phyloP scores from a whole-genome alignment of 1,140 invertebrate species.

The Danaus plexippus region DNA sequence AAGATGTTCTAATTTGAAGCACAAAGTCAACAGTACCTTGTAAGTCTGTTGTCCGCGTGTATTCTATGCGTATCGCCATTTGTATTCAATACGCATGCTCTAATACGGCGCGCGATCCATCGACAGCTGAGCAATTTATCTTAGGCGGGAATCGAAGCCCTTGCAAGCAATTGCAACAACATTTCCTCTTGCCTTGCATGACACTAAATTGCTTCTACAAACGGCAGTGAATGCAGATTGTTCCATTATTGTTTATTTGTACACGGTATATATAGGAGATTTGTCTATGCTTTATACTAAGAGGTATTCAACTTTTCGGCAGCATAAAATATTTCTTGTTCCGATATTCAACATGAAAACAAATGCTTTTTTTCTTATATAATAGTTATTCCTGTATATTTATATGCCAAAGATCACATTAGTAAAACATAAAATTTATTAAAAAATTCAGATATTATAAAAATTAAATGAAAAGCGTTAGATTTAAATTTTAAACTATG shows the following conservation, averaged over 20 bases:
- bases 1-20: too few species aligned
- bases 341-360: too few species aligned
- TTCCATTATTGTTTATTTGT: slow-evolving; percentile 49
- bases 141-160: slow-evolving; percentile 49
- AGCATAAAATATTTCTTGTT: background rate
- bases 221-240: slow-evolving; percentile 56
- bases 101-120: slow-evolving; percentile 56
- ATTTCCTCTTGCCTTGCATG: slow-evolving; percentile 52
- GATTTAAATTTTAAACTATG: too few species aligned
- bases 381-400: too few species aligned
- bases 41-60: too few species aligned
- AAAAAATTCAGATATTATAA: too few species aligned
- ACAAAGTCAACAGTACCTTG: too few species aligned
- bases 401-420: too few species aligned
- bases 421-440: too few species aligned
- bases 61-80: slow-evolving; percentile 35
- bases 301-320: background rate
- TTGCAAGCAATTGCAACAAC: slow-evolving; percentile 46
- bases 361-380: too few species aligned
- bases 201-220: slow-evolving; percentile 62
- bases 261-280: slow-evolving; percentile 19
- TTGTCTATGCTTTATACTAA: slow-evolving; percentile 6
- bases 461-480: too few species aligned
- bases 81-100: slow-evolving; percentile 57
- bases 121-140: slow-evolving; percentile 56